Conservation (phyloP, 2,888 invertebrate species). For the Athalia circularis region DNA sequence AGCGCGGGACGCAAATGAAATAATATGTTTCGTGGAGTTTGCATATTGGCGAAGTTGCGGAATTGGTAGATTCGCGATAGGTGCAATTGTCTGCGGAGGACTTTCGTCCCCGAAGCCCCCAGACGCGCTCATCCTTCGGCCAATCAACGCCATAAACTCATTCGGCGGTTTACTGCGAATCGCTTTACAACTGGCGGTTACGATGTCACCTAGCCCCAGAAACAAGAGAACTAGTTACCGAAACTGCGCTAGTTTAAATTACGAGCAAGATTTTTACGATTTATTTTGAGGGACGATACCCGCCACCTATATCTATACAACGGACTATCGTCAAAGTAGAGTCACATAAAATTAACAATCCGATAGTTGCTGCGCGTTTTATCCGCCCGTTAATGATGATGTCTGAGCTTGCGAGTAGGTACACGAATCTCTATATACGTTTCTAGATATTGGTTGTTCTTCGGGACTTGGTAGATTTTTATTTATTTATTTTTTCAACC, state of each 20-base stretch:
- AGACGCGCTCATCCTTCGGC: constrained; percentile 49
- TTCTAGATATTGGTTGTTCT: constrained; percentile 24
- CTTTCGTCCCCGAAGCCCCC: constrained; percentile 34
- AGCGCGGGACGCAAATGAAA: no score
- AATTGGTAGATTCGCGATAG: constrained; percentile 7
- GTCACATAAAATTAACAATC: constrained; percentile 30
- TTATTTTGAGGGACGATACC: constrained; percentile 59
- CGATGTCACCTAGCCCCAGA: constrained; percentile 59
- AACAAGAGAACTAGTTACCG: constrained; percentile 70
- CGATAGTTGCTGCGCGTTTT: constrained; percentile 14
- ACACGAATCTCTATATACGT: constrained; percentile 18
- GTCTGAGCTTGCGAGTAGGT: neutral
- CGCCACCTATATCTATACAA: neutral
- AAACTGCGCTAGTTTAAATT: constrained; percentile 73
- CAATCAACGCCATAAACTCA: constrained; percentile 74
- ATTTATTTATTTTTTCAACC: neutral
- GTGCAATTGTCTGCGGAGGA: constrained; percentile 18
- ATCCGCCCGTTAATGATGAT: neutral
- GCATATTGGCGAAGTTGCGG: constrained; percentile 26
- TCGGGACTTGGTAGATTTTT: neutral
- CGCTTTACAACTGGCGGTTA: constrained; percentile 72
- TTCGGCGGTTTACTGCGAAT: constrained; percentile 72
- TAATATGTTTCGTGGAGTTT: neutral
- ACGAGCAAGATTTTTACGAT: constrained; percentile 68
- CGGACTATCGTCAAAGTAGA: neutral